Percentiles rank a stretch among this genome's conserved stretches.
Evolutionary conservation across 2,113 vertebrate species (phyloP).

Genomic region (Laterallus jamaicensis): DNA sequence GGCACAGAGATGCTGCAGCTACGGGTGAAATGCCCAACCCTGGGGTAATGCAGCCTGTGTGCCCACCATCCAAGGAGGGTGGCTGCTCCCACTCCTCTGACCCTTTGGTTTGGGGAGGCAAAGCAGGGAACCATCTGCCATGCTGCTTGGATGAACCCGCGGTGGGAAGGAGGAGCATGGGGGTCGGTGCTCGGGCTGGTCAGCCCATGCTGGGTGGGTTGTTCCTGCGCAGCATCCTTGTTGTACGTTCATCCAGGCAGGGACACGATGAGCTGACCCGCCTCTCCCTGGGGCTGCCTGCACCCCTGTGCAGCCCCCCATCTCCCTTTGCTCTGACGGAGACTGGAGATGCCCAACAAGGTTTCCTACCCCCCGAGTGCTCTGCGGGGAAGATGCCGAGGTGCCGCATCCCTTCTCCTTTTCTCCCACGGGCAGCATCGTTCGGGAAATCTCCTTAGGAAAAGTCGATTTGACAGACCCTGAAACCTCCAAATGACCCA

Average conservation of each 20-base stretch:
- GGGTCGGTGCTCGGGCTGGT: rapidly evolving
- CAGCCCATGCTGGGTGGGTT: background rate
- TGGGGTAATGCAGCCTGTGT: rapidly evolving
- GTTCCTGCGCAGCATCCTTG: background rate
- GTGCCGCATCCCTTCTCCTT: background rate
- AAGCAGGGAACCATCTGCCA: background rate
- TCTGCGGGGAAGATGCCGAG: rapidly evolving
- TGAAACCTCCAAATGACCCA: rapidly evolving
- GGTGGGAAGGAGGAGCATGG: background rate
- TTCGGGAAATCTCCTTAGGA: background rate
- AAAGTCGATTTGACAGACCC: background rate
- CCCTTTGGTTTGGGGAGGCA: background rate
- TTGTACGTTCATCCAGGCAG: background rate
- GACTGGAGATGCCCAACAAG: rapidly evolving
- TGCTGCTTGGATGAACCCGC: rapidly evolving
- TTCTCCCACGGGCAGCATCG: background rate
- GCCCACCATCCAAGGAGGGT: background rate
- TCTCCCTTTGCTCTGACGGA: background rate
- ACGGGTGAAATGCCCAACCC: background rate
- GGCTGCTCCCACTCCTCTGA: background rate
- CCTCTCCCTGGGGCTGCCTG: background rate
- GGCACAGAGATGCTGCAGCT: background rate
- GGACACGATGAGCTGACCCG: background rate
- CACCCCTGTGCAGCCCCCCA: background rate
- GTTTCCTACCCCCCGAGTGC: background rate